A percentile compares a stretch with the other conserved stretches of the same genome.
These are phyloP conservation scores for Neosilurus mollespiculum DNA, from an alignment of 2,797 vertebrate species.

Conservation along the genomic window DNA sequence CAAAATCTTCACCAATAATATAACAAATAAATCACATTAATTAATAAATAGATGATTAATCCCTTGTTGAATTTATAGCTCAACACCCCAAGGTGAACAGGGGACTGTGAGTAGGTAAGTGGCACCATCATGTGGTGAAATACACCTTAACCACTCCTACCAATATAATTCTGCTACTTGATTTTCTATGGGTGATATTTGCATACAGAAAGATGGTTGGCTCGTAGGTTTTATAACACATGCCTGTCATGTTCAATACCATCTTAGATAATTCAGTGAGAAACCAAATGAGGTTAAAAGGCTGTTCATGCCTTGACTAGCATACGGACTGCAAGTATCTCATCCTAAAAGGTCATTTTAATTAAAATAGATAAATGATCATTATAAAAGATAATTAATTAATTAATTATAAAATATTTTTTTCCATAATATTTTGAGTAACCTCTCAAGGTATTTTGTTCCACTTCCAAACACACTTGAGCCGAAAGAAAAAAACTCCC, in stretches of 20 bases:
- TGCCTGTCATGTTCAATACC: background rate
- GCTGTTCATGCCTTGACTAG: background rate
- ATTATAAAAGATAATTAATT: no score
- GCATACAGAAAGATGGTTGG: background rate
- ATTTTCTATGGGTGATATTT: background rate
- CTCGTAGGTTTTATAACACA: background rate
- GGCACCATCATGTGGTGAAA: constrained; percentile 55
- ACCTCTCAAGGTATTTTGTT: background rate
- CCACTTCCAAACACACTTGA: background rate
- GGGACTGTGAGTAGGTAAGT: background rate
- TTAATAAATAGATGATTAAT: no score
- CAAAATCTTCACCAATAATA: background rate
- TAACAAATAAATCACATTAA: background rate
- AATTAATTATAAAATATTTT: no score
- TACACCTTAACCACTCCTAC: background rate
- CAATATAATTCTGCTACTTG: background rate
- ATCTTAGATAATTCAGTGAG: background rate
- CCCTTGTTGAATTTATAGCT: background rate
- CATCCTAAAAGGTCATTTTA: background rate
- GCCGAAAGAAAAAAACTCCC: no score
- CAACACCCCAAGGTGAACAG: background rate
- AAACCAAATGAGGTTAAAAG: background rate
- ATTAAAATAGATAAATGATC: no score
- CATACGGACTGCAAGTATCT: background rate
- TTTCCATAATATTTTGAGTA: background rate